These are phyloP conservation scores for Euglossa dilemma DNA, from an alignment of 1,140 invertebrate species.

Conservation along the genomic window DNA sequence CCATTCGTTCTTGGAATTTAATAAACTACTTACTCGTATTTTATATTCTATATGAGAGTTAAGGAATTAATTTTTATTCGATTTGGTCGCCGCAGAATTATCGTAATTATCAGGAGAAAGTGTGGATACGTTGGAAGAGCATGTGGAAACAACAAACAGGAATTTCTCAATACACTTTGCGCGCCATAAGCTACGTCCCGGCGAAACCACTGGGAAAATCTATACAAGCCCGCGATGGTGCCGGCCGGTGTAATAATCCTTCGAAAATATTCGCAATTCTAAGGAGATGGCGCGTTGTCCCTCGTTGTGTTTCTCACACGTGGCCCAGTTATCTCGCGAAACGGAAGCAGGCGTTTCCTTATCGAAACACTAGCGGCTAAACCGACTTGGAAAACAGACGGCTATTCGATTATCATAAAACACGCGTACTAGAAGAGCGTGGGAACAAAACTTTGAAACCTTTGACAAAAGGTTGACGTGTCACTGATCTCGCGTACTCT, in stretches of 20 bases:
- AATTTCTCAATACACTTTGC: not conserved
- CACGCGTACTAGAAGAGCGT: not conserved
- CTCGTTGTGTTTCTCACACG: conserved; percentile 22
- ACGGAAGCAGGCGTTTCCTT: conserved; percentile 45
- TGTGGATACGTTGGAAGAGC: too few species aligned
- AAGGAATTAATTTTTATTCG: too few species aligned
- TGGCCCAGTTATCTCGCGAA: conserved; percentile 52
- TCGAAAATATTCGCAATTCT: conserved; percentile 47
- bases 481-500: too few species aligned
- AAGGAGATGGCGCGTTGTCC: conserved; percentile 30
- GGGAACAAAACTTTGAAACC: not conserved
- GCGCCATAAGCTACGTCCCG: not conserved
- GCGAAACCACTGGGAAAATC: conserved; percentile 1
- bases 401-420: conserved; percentile 36
- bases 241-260: conserved; percentile 41
- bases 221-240: not conserved
- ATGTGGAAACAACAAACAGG: not conserved
- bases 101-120: too few species aligned
- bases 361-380: conserved; percentile 37
- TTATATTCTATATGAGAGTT: too few species aligned
- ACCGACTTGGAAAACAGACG: conserved; percentile 24
- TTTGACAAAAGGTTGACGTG: not conserved
- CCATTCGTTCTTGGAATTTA: too few species aligned
- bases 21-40: too few species aligned
- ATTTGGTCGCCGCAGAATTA: too few species aligned